These are phyloP conservation scores for Rhynchotus rufescens DNA, from an alignment of 2,797 vertebrate genomes.

Conservation along the genomic window DNA sequence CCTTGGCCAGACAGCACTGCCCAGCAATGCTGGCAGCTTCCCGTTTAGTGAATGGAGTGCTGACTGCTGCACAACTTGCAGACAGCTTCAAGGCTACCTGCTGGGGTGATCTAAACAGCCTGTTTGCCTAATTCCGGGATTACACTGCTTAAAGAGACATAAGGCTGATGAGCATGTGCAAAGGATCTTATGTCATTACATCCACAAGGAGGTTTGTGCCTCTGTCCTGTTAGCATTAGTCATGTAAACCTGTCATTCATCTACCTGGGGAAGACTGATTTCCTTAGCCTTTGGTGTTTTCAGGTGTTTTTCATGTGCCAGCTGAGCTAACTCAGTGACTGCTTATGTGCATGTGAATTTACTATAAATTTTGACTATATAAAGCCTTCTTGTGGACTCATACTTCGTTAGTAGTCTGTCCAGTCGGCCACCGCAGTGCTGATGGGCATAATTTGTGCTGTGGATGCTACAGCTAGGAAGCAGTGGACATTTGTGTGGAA, in stretches of 20 bases:
- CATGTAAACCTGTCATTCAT: constrained; percentile 43
- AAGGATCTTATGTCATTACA: constrained; percentile 57
- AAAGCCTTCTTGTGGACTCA: constrained; percentile 22
- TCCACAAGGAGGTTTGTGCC: constrained; percentile 15
- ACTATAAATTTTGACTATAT: constrained; percentile 22
- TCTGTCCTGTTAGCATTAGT: constrained; percentile 51
- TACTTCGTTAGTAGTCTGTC: constrained; percentile 31
- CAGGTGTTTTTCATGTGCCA: constrained; percentile 38
- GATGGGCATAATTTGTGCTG: neutral
- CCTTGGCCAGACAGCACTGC: neutral
- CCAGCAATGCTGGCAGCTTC: neutral
- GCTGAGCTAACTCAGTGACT: constrained; percentile 17
- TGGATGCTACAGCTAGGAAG: neutral
- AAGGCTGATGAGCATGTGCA: constrained; percentile 41
- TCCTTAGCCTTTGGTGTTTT: constrained; percentile 40
- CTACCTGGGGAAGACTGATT: constrained; percentile 42
- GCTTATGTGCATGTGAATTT: constrained; percentile 48
- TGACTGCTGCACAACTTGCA: neutral
- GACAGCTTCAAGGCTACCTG: constrained; percentile 9
- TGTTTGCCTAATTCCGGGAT: constrained; percentile 61
- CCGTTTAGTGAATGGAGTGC: fast-evolving
- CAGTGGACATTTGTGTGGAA: neutral
- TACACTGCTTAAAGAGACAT: constrained; percentile 48
- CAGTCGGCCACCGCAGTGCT: constrained; percentile 2
- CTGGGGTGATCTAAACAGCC: neutral